phyloP scores from a whole-genome alignment of 2,888 invertebrate genomes.

The Amorpha juglandis region DNA sequence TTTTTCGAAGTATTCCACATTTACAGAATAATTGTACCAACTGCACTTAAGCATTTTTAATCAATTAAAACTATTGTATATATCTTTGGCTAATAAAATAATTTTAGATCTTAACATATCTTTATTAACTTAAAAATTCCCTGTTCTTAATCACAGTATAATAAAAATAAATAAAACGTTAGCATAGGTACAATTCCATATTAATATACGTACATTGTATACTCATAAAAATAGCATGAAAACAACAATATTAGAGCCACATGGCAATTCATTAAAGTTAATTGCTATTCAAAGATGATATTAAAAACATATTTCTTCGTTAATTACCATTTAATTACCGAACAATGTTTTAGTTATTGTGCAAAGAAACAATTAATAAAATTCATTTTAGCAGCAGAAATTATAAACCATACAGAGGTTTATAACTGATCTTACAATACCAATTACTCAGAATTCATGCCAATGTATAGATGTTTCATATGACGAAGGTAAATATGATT shows the following conservation, averaged over 20 bases:
- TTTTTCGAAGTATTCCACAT: slow-evolving; percentile 25
- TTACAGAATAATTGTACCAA: slow-evolving; percentile 6
- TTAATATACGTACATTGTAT: not conserved
- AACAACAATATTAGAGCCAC: not conserved
- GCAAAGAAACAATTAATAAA: no score
- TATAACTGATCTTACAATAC: no score
- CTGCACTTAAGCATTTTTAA: slow-evolving; percentile 18
- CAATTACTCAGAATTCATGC: no score
- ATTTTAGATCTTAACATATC: not conserved
- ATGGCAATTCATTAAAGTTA: no score
- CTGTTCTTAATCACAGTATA: not conserved
- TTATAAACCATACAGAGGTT: no score
- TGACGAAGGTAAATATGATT: not conserved
- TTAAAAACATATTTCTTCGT: not conserved
- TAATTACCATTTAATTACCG: not conserved
- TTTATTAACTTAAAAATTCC: slow-evolving; percentile 3
- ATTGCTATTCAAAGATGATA: not conserved
- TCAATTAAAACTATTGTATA: not conserved
- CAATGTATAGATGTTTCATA: not conserved
- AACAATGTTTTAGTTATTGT: no score
- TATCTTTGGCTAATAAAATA: slow-evolving; percentile 14
- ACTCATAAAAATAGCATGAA: not conserved
- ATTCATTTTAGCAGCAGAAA: no score
- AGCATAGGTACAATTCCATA: not conserved
- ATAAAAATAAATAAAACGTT: not conserved